Conservation (phyloP, 1,140 invertebrate genomes). For the Meteorus sp. region DNA sequence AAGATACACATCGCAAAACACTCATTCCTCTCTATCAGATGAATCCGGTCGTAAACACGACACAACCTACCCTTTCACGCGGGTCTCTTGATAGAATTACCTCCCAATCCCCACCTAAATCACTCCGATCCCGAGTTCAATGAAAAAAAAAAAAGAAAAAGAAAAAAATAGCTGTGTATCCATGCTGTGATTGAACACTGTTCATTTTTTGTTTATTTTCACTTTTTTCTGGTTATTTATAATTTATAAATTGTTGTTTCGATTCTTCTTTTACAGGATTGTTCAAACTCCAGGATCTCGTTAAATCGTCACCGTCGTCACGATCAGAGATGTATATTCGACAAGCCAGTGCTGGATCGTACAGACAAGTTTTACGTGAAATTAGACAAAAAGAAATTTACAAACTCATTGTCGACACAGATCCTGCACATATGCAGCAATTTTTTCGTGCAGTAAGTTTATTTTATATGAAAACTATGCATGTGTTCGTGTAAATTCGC, state of each 20-base stretch:
- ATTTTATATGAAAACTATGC: neutral
- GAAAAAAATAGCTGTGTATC: no score
- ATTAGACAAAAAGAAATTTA: conserved; percentile 81
- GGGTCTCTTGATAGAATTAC: no score
- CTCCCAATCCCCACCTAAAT: no score
- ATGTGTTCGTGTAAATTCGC: neutral
- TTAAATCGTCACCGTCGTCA: conserved; percentile 68
- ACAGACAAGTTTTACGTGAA: conserved; percentile 77
- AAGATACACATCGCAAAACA: conserved; percentile 23
- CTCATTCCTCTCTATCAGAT: no score
- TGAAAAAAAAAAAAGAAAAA: no score
- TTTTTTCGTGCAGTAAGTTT: conserved; percentile 83
- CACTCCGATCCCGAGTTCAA: no score
- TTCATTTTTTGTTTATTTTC: no score
- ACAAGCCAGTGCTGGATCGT: conserved; percentile 72
- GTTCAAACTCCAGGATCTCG: conserved; percentile 83
- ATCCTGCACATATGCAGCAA: conserved; percentile 72
- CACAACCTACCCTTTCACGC: no score
- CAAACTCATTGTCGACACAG: conserved; percentile 83
- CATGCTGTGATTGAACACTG: no score
- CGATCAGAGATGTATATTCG: conserved; percentile 83
- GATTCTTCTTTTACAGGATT: conserved; percentile 66
- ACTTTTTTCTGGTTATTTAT: no score
- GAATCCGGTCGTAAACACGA: no score
- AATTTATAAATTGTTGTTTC: no score